Conservation (phyloP, 2,888 invertebrate species). For the Meteorus colon region DNA sequence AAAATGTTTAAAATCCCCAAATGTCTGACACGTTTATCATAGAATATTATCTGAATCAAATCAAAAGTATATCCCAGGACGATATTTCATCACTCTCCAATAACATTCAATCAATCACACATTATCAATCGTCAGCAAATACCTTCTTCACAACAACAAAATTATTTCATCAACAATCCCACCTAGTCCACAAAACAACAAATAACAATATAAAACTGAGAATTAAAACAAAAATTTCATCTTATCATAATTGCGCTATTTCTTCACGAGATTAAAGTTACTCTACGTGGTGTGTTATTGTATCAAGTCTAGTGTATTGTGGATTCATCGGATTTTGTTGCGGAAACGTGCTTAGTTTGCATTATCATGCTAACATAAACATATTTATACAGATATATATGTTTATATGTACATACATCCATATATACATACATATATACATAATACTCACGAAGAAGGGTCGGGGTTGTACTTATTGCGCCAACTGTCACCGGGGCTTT, state of each 20-base stretch:
- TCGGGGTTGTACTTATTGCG: constrained; percentile 62
- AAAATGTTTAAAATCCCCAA: too few relatives aligned
- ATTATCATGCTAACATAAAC: constrained; percentile 56
- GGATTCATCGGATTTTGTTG: constrained; percentile 25
- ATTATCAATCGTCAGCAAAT: constrained; percentile 32
- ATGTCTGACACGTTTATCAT: too few relatives aligned
- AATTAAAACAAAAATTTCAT: too few relatives aligned
- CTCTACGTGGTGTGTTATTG: not conserved
- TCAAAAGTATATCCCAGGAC: too few relatives aligned
- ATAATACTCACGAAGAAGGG: constrained; percentile 32
- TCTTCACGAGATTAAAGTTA: not conserved
- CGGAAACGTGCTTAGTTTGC: constrained; percentile 69
- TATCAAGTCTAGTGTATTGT: constrained; percentile 11
- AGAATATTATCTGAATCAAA: too few relatives aligned
- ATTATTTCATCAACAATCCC: too few relatives aligned
- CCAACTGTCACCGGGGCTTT: constrained; percentile 70
- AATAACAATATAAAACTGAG: too few relatives aligned
- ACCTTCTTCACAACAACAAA: too few relatives aligned
- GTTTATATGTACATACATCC: not conserved
- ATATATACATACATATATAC: not conserved
- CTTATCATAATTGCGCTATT: not conserved
- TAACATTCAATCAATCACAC: too few relatives aligned
- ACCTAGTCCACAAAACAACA: too few relatives aligned
- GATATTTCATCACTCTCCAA: too few relatives aligned
- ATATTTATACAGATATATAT: not conserved